phyloP scores from a whole-genome alignment of 2,888 invertebrate species.

The Nycteola revayana region DNA sequence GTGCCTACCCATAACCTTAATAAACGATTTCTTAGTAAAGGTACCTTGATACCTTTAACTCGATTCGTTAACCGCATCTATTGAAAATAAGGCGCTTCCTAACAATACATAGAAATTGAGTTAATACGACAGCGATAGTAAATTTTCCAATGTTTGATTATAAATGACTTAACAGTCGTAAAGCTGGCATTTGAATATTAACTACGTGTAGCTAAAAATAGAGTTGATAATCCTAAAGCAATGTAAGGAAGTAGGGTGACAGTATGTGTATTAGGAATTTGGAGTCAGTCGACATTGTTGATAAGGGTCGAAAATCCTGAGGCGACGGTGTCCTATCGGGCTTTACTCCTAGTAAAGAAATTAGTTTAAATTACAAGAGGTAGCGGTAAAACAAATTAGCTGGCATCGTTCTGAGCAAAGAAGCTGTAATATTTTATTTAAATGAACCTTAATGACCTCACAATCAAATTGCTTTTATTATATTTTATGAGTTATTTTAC shows the following conservation, averaged over 20 bases:
- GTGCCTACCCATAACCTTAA: too few species aligned
- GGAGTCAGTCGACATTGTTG: constrained; percentile 64
- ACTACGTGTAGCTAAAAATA: constrained; percentile 12
- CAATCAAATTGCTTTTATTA: too few species aligned
- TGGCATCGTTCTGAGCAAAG: too few species aligned
- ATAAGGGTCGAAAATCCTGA: constrained; percentile 73
- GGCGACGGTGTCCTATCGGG: constrained; percentile 63
- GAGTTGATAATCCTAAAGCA: constrained; percentile 29
- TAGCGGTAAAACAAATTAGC: constrained; percentile 26
- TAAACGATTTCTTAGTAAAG: too few species aligned
- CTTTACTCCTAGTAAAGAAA: constrained; percentile 53
- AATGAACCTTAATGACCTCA: too few species aligned
- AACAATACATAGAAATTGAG: constrained; percentile 63
- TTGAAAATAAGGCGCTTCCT: constrained; percentile 63
- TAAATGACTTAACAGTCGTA: constrained; percentile 25
- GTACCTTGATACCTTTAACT: constrained; percentile 14
- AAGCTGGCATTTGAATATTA: constrained; percentile 12
- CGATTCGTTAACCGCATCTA: constrained; percentile 34
- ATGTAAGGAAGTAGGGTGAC: constrained; percentile 39
- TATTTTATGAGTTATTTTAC: too few species aligned
- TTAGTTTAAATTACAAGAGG: constrained; percentile 34
- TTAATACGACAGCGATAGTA: constrained; percentile 64
- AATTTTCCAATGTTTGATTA: constrained; percentile 44
- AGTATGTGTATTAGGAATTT: constrained; percentile 63
- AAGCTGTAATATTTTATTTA: too few species aligned